Conservation (phyloP, 1,140 invertebrate genomes). For the Thaumetopoea pityocampa region DNA sequence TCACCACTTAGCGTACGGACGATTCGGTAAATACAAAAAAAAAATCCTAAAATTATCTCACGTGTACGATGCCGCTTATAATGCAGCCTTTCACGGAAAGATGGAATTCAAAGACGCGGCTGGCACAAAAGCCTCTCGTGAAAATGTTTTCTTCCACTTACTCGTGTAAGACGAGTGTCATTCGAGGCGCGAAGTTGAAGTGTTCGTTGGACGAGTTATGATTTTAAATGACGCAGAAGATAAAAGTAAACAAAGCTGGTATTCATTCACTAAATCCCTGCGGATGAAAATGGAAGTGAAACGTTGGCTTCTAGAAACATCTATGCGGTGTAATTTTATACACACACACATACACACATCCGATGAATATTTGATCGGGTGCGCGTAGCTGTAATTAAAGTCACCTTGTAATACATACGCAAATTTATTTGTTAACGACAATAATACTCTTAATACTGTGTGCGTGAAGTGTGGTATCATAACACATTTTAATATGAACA, state of each 20-base stretch:
- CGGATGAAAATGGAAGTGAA: conserved; percentile 23
- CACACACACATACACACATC: conserved; percentile 22
- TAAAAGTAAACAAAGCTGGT: conserved; percentile 21
- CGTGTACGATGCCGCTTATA: not conserved
- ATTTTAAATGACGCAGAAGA: conserved; percentile 49
- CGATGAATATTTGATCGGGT: conserved; percentile 29
- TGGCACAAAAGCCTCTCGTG: conserved; percentile 26
- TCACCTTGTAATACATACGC: conserved; percentile 5
- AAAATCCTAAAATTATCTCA: not conserved
- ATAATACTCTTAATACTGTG: no score
- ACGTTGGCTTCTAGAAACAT: conserved; percentile 15
- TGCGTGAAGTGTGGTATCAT: no score
- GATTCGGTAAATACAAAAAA: not conserved
- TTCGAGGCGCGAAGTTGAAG: conserved; percentile 41
- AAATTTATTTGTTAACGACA: conserved; percentile 3
- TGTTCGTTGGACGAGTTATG: conserved; percentile 36
- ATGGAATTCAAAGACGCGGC: conserved; percentile 29
- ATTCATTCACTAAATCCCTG: conserved; percentile 20
- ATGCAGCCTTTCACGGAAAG: conserved; percentile 15
- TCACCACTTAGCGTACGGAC: no score
- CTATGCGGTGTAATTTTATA: conserved; percentile 21
- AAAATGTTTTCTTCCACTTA: conserved; percentile 35
- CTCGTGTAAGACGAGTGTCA: conserved; percentile 33
- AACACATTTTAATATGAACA: no score
- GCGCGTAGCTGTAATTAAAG: conserved; percentile 20